These are phyloP conservation scores for Pyrocoelia pectoralis DNA, from an alignment of 2,888 invertebrate species.

Conservation along the genomic window DNA sequence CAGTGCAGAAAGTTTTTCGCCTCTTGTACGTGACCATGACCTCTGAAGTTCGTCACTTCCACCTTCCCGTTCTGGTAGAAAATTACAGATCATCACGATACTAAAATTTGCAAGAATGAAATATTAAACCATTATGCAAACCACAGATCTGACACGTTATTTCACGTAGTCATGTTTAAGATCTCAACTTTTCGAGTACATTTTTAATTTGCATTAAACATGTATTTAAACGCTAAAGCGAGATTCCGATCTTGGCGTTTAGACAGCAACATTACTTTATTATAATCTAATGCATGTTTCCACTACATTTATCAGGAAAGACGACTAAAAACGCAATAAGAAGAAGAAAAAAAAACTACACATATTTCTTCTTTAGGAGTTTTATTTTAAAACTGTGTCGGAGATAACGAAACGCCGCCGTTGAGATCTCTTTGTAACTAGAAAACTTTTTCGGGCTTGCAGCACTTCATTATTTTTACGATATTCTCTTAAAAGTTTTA, in stretches of 20 bases:
- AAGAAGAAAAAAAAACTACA: conserved; percentile 1
- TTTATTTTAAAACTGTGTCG: conserved; percentile 8
- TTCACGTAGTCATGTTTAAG: too few species aligned
- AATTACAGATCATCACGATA: too few species aligned
- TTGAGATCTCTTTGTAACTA: conserved; percentile 11
- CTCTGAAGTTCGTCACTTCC: too few species aligned
- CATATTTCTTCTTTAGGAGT: conserved; percentile 10
- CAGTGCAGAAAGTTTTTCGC: too few species aligned
- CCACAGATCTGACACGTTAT: too few species aligned
- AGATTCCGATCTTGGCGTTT: background rate
- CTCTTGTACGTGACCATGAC: too few species aligned
- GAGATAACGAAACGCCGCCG: conserved; percentile 2
- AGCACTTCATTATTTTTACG: conserved; percentile 12
- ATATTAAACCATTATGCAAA: too few species aligned
- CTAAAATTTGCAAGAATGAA: too few species aligned
- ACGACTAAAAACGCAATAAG: background rate
- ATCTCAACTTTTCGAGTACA: background rate
- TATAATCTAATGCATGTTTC: conserved; percentile 7
- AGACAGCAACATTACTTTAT: conserved; percentile 4
- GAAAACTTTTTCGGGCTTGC: conserved; percentile 7
- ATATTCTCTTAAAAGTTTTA: background rate
- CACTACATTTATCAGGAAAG: conserved; percentile 1
- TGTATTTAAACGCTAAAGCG: background rate
- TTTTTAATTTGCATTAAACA: conserved; percentile 1
- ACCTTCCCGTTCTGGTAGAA: too few species aligned